Conservation (phyloP, 2,113 vertebrate genomes). For the Corythoichthys intestinalis region DNA sequence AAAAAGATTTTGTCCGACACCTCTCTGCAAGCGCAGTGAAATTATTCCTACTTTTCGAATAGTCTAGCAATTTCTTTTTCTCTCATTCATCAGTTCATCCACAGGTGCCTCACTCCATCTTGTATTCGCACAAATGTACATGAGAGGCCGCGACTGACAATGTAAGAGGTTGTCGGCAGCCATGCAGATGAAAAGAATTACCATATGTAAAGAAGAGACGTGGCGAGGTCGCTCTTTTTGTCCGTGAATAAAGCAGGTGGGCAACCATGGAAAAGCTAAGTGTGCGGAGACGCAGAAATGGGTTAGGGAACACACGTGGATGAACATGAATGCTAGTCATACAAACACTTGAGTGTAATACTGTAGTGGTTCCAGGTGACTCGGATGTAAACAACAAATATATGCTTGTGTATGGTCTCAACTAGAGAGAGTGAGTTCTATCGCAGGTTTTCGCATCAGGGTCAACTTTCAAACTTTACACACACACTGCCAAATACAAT, state of each 20-base stretch:
- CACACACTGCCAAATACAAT: conserved; percentile 8
- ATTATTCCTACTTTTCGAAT: conserved; percentile 17
- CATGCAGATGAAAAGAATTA: conserved; percentile 54
- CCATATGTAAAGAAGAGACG: conserved; percentile 64
- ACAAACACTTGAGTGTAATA: not conserved
- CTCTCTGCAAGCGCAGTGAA: conserved; percentile 25
- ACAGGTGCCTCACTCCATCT: conserved; percentile 47
- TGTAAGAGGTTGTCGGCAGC: conserved; percentile 41
- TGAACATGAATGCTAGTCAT: conserved; percentile 8
- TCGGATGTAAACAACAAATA: conserved; percentile 23
- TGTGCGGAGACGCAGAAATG: not conserved
- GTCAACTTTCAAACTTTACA: conserved; percentile 54
- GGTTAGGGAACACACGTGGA: conserved; percentile 7
- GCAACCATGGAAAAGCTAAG: conserved; percentile 52
- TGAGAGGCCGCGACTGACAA: conserved; percentile 55
- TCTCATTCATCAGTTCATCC: conserved; percentile 28
- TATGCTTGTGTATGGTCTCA: conserved; percentile 2
- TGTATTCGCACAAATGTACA: conserved; percentile 49
- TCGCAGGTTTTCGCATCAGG: conserved; percentile 58
- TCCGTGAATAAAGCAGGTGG: conserved; percentile 50
- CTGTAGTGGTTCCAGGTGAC: conserved; percentile 41
- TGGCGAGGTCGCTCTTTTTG: conserved; percentile 52
- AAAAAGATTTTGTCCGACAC: conserved; percentile 21
- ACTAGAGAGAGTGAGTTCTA: conserved; percentile 41
- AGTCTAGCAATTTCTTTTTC: not conserved